These are phyloP conservation scores for Cheilosia urbana DNA, from an alignment of 2,888 invertebrate species.

Conservation along the genomic window DNA sequence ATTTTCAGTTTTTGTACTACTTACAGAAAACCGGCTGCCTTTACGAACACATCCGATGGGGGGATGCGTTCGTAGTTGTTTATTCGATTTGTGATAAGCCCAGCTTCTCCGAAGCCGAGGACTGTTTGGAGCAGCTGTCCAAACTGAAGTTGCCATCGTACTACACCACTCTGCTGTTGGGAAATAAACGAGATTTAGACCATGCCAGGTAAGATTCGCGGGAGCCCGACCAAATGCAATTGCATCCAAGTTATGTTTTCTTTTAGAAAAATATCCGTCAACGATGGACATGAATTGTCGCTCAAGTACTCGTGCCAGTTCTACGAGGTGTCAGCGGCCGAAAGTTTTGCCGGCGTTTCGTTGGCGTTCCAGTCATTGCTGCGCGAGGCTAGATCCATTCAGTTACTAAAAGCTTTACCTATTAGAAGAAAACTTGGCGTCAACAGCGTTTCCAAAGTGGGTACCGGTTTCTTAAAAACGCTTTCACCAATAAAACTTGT, in stretches of 20 bases:
- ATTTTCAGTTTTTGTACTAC: constrained; percentile 67
- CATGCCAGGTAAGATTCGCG: constrained; percentile 87
- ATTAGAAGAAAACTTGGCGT: constrained; percentile 90
- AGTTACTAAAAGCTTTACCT: constrained; percentile 87
- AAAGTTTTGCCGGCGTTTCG: constrained; percentile 92
- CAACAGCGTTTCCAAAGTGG: constrained; percentile 90
- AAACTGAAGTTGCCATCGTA: constrained; percentile 90
- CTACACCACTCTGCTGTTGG: constrained; percentile 90
- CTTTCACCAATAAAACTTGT: background rate
- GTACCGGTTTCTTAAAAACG: background rate
- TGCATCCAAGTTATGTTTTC: constrained; percentile 76
- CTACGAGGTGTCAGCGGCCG: constrained; percentile 93
- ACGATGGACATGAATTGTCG: constrained; percentile 91
- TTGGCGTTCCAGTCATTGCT: constrained; percentile 91
- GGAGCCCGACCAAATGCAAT: background rate
- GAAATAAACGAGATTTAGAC: constrained; percentile 92
- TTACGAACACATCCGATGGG: constrained; percentile 91
- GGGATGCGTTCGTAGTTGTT: constrained; percentile 92
- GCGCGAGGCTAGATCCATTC: constrained; percentile 91
- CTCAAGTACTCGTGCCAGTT: constrained; percentile 92
- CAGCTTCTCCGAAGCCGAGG: constrained; percentile 90
- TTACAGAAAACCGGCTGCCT: constrained; percentile 88
- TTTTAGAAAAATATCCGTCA: constrained; percentile 89
- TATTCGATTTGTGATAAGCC: constrained; percentile 91
- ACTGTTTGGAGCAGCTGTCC: constrained; percentile 88